Base-by-base conservation (phyloP, 2,797 vertebrate genomes). In the Sebastolobus alascanus region DNA sequence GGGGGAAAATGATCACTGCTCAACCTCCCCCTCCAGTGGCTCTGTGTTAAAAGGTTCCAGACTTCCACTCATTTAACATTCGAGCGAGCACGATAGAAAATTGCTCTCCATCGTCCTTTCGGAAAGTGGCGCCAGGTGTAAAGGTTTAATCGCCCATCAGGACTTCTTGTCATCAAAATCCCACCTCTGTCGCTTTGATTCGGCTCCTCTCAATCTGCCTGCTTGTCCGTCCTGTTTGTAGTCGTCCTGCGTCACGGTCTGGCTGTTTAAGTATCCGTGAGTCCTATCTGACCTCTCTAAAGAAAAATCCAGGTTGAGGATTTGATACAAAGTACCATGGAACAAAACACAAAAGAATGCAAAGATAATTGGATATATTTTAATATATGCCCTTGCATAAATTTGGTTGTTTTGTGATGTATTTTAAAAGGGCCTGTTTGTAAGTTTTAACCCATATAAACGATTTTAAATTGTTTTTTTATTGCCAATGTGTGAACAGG, bases 41-140 rank as follows among this genome's bases (percentile, higher is more conserved):
- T 76, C 29, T 1, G 52, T 82, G 79, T 84, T 88, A 85, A 89
- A 90, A 92, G 80, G 85, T 73, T 87, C 69, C 77, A 82, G 79
- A 84, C 78, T 82, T 87, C 50, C 75, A 80, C 71, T 91, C 82
- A 88, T 92, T 91, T 88, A 90, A 89, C 90, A 89, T 87, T 88
- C 13, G 71, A 89, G 68, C 7, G 46, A 86, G 75, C 88, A 46
- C 33, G 29, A 77, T 77, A 50, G 74, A 81, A 79, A 79, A 89
- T 71, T 61, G 73, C 85, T 85, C 83, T 77, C 55, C 13, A 4
- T 75, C 35, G 11, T 83, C 69, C 66, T 78, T 60, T 60, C n/a
- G 2, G 70, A 80, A 64, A 86, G 72, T 31, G 72, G 73, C 7
- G 31, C 4, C 25, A 11, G 77, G 63, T 79, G 69, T 77, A 73